Conservation (phyloP, 2,888 invertebrate genomes). For the Apoda limacodes region DNA sequence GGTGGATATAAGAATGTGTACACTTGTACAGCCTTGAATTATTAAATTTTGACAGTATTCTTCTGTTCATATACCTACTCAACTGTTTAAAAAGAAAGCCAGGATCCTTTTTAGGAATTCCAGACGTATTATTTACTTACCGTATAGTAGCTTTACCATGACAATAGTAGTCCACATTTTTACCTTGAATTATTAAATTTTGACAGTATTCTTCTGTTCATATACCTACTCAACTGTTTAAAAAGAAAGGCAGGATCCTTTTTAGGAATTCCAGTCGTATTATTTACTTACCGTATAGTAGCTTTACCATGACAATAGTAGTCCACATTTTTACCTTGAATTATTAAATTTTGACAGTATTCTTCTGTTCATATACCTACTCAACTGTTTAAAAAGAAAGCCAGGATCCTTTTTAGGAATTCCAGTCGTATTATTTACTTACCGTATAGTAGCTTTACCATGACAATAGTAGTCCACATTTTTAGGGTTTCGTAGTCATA, state of each 20-base stretch:
- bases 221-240: too few species aligned
- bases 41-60: slow-evolving; percentile 2
- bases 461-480: too few species aligned
- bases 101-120: slow-evolving; percentile 3
- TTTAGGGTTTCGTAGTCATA: too few species aligned
- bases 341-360: slow-evolving; percentile 1
- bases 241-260: too few species aligned
- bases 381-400: too few species aligned
- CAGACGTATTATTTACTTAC: slow-evolving; percentile 1
- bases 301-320: too few species aligned
- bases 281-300: slow-evolving; percentile 1
- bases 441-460: slow-evolving; percentile 1
- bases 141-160: slow-evolving; percentile 1
- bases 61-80: slow-evolving; percentile 4
- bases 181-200: slow-evolving; percentile 8
- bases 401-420: slow-evolving; percentile 4
- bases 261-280: slow-evolving; percentile 1
- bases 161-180: too few species aligned
- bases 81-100: too few species aligned
- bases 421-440: slow-evolving; percentile 1
- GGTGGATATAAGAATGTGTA: slow-evolving; percentile 5
- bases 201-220: slow-evolving; percentile 5
- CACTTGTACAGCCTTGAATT: slow-evolving; percentile 9
- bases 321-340: too few species aligned
- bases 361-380: slow-evolving; percentile 5